Base-by-base conservation (phyloP, 2,113 vertebrate species). In the Megaceryle maxima region DNA sequence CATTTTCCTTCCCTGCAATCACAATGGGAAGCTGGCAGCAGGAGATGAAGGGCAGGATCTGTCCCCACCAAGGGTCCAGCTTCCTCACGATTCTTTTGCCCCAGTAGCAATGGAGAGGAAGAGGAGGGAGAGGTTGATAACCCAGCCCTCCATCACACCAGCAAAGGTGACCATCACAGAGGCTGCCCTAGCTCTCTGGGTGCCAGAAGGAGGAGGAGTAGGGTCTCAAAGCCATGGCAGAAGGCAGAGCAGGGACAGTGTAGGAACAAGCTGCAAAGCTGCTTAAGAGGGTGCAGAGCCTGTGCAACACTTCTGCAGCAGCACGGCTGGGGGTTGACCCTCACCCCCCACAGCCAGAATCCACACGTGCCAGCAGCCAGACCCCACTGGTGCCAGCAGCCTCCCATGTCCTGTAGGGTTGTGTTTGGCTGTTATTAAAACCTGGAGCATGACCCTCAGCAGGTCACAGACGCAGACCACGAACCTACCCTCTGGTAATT, bases 381-480 rank as follows among this genome's bases (percentile, higher is more conserved):
- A n/a, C 21, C 66, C 21, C 15, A 8, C 7, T 3, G 21, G 5
- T n/a, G 43, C 43, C 43, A 68, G 43, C 13, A 68, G 43, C 43
- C 64, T 46, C 43, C 43, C 31, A 14, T 14, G 43, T 20, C 64
- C 64, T 24, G 18, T 13, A n/a, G 43, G 29, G 20, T 24, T 46
- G 29, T 33, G 28, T 33, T 44, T 33, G 20, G 13, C 48, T 15
- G 2, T 10, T 13, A 33, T 25, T 46, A 11, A 62, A 69, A 37
- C 14, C 39, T 51, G 57, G 53, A 53, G 28, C 0, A 0, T 16
- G n/a, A 5, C 15, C 63, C 39, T 48, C 9, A 3, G 22, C 56
- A 19, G 11, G 33, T 15, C 14, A 1, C 25, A 33, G 0, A 0
- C 19, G 41, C 29, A 41, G 18, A 64, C 25, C 15, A 1, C 0